These are phyloP conservation scores for Callosobruchus maculatus DNA, from an alignment of 2,888 invertebrate species.

Conservation along the genomic window DNA sequence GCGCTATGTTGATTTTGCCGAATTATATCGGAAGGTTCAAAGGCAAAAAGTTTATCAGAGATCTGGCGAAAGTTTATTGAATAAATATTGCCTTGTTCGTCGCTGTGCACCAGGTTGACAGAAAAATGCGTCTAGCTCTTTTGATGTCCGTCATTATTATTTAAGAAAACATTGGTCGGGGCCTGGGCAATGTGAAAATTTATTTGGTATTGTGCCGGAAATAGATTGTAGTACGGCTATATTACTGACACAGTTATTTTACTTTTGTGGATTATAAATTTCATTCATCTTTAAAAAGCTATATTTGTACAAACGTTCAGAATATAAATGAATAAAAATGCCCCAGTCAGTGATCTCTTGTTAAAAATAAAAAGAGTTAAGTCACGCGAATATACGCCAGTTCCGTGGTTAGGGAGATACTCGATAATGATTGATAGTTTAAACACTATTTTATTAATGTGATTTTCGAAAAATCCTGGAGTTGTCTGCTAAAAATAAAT, in stretches of 20 bases:
- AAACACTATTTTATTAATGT: no score
- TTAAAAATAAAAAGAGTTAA: no score
- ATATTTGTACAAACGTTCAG: no score
- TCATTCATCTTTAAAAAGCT: no score
- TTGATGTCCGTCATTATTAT: neutral
- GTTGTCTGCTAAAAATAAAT: no score
- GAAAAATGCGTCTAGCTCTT: neutral
- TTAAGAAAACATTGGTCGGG: neutral
- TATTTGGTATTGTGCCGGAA: neutral
- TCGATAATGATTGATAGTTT: no score
- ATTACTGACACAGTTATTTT: neutral
- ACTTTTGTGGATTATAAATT: neutral
- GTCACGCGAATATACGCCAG: no score
- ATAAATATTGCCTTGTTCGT: slow-evolving; percentile 2
- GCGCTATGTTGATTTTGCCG: neutral
- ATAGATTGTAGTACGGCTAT: neutral
- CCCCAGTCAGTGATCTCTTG: no score
- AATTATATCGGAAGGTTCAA: neutral
- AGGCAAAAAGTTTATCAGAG: neutral
- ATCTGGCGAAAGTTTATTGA: neutral
- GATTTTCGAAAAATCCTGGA: no score
- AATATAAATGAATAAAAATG: no score
- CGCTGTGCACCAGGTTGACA: neutral
- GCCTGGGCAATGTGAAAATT: neutral
- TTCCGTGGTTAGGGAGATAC: no score